phyloP scores from a whole-genome alignment of 2,888 invertebrate species.

The Apamea crenata region DNA sequence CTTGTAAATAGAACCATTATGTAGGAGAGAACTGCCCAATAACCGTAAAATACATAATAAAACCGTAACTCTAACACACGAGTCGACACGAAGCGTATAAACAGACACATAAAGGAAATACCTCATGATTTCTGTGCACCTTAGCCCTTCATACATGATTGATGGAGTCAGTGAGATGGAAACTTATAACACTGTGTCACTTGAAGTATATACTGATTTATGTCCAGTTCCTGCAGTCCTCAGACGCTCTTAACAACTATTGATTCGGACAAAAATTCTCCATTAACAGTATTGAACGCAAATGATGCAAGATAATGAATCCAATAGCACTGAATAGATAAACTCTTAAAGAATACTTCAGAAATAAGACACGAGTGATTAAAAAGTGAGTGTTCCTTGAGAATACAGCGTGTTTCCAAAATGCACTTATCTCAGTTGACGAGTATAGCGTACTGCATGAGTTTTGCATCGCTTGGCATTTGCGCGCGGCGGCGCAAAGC shows the following conservation, averaged over 20 bases:
- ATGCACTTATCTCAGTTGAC: conserved; percentile 48
- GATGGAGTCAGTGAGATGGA: conserved; percentile 28
- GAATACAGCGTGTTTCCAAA: conserved; percentile 23
- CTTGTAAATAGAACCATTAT: conserved; percentile 43
- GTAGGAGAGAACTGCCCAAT: conserved; percentile 35
- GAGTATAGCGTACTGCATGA: conserved; percentile 46
- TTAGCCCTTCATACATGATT: conserved; percentile 75
- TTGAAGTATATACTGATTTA: background rate
- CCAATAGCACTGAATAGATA: background rate
- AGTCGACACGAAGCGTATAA: conserved; percentile 4
- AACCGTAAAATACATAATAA: conserved; percentile 51
- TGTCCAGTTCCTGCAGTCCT: background rate
- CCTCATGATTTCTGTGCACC: conserved; percentile 72
- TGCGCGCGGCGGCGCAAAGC: conserved; percentile 68
- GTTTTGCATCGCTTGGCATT: conserved; percentile 75
- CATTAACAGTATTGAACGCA: background rate
- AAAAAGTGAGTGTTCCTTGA: conserved; percentile 7
- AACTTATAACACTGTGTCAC: conserved; percentile 26
- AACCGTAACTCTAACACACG: conserved; percentile 30
- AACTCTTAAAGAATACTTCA: conserved; percentile 7
- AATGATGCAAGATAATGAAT: conserved; percentile 4
- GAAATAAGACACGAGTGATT: background rate
- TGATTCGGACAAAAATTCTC: background rate
- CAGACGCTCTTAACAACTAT: background rate
- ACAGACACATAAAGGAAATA: conserved; percentile 53